Evolutionary conservation across 2,113 vertebrate species (phyloP), one percentile per base, ranked within the genome.

Genomic region (Oncorhynchus mykiss): DNA sequence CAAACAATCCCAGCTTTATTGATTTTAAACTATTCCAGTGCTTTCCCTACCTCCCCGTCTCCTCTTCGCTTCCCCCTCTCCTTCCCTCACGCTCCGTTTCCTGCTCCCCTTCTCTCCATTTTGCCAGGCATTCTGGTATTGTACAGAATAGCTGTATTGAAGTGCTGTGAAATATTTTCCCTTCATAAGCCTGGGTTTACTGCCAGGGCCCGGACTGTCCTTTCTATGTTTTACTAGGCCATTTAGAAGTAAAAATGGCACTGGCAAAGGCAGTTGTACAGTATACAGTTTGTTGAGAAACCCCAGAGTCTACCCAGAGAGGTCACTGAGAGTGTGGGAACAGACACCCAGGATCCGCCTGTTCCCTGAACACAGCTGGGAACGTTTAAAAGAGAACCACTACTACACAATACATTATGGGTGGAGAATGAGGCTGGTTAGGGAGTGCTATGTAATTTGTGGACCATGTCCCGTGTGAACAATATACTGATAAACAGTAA

Each of bases 1-100:
- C 65, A 48, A 70, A 77, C 59, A 70, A 62, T 78, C 80, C 27
- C 27, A 54, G 24, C 8, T 8, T 3, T 25, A 87, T 85, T 64
- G 80, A 86, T 86, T 79, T 83, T 71, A 75, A 64, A 82, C 82
- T 13, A 81, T 80, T 83, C 75, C 79, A 62, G 57, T 29, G 39
- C 76, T 51, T 62, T 45, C 39, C 51, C 57, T 39, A 29, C 71
- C 31, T 1, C 27, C 67, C 62, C 27, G 18, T 54, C 45, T 45
- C 57, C 22, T 24, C n/a, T 13, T 6, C 31, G 45, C 60, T 66
- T 11, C 7, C 45, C 34, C 34, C 12, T 34, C 39, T 31, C 12
- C 16, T 64, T 22, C 12, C 39, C 62, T 25, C 67, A 45, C 8
- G 2, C 49, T 11, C 39, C 39, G 9, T 45, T 45, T 9, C 39